Percentiles rank a stretch among this genome's conserved stretches.
These are phyloP conservation scores for Congeria kusceri DNA, from an alignment of 2,888 invertebrate genomes.

Conservation along the genomic window DNA sequence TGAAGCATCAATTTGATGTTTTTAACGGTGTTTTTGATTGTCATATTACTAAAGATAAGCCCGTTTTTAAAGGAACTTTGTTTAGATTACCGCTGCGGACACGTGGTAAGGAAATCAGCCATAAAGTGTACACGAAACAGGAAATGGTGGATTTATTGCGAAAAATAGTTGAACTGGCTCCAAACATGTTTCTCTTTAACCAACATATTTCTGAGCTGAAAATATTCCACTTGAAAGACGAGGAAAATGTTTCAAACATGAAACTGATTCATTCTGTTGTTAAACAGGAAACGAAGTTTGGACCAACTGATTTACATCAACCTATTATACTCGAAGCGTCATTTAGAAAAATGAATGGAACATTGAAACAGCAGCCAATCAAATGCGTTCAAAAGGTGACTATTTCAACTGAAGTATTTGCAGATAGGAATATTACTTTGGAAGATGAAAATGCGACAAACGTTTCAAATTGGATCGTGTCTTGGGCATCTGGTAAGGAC, in stretches of 20 bases:
- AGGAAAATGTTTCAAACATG: slow-evolving; percentile 14
- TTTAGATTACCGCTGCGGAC: slow-evolving; percentile 82
- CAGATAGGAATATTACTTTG: neutral
- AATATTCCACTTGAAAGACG: slow-evolving; percentile 69
- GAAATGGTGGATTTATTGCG: too few relatives aligned
- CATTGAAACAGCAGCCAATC: neutral
- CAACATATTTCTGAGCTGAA: slow-evolving; percentile 75
- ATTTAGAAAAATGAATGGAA: neutral
- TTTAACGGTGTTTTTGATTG: slow-evolving; percentile 76
- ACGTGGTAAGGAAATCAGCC: slow-evolving; percentile 75
- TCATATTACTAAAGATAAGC: slow-evolving; percentile 24
- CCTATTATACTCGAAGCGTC: too few relatives aligned
- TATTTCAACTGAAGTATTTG: neutral
- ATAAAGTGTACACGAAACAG: slow-evolving; percentile 65
- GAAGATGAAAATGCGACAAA: neutral
- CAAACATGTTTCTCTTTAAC: too few relatives aligned
- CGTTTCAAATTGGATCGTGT: slow-evolving; percentile 48
- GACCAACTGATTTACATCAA: too few relatives aligned
- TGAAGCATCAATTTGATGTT: slow-evolving; percentile 73
- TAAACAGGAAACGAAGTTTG: too few relatives aligned
- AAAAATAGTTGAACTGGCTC: slow-evolving; percentile 69
- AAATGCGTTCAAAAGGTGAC: too few relatives aligned
- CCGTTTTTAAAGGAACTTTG: too few relatives aligned
- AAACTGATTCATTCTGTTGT: too few relatives aligned
- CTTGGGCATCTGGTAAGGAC: slow-evolving; percentile 57